Base-by-base conservation (phyloP, 1,140 invertebrate species). In the Drosophila nannoptera region DNA sequence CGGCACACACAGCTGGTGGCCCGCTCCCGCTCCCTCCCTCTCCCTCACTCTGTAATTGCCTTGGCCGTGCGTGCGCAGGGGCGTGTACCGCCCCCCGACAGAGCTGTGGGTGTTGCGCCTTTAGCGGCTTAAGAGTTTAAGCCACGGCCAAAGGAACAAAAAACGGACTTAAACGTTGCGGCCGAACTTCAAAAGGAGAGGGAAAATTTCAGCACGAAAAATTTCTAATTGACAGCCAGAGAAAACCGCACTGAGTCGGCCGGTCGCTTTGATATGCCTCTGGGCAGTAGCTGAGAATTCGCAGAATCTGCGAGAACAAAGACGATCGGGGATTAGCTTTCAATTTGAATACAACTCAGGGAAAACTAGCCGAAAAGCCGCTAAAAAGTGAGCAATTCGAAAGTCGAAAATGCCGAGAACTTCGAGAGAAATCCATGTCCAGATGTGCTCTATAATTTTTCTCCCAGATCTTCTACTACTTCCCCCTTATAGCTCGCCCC, bases 211-310 rank as follows among this genome's bases (percentile, higher is more conserved):
- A 33, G 8, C 9, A 43, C 7, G 22, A 48, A 32, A 52, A 56
- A 68, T 49, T 65, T 66, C 67, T 87, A 87, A 83, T 87, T 77
- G 84, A 75, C 83, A 83, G 68, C 77, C 81, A 63, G 68, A 55
- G 36, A 4, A 54, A 43, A 72, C 46, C 49, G 33, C 54, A 60
- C 59, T 35, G 31, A 52, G 53, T 45, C 22, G 32, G 65, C 31
- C 48, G 8, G 8, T n/a, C 45, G 31, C 62, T 66, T 66, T 70
- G 62, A 70, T 59, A 45, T 38, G 12, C 16, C 46, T 29, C 33
- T 8, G 54, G 45, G 36, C 63, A 58, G 46, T 69, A 43, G 36
- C 29, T 48, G 22, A 46, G n/a, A 69, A 40, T 70, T 70, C 62
- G 22, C 36, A 14, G 68, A 70, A 66, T 7, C 45, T 45, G 0